A percentile compares a stretch with the other conserved stretches of the same genome.
These are phyloP conservation scores for Cheiracanthium punctorium DNA, from an alignment of 2,888 invertebrate species.

Conservation along the genomic window DNA sequence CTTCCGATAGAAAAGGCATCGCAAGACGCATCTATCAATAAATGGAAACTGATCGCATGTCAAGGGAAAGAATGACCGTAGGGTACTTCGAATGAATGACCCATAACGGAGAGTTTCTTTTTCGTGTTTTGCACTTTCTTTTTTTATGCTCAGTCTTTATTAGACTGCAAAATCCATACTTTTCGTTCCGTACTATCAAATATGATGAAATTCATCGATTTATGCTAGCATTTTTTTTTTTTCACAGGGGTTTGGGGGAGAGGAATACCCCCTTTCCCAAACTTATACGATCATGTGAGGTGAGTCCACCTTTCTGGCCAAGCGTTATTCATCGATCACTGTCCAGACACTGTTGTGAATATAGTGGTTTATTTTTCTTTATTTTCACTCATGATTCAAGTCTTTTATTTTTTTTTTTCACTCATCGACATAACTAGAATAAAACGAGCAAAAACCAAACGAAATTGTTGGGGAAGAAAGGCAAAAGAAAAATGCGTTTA, in stretches of 20 bases:
- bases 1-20: background rate
- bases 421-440: too few species aligned
- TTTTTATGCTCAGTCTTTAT: constrained; percentile 22
- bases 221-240: constrained; percentile 46
- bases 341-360: constrained; percentile 29
- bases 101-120: background rate
- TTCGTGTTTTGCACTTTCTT: background rate
- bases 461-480: too few species aligned
- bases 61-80: background rate
- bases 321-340: constrained; percentile 41
- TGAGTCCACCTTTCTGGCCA: constrained; percentile 26
- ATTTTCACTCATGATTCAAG: constrained; percentile 19
- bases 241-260: too few species aligned
- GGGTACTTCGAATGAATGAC: background rate
- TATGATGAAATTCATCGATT: constrained; percentile 62
- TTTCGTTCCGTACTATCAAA: constrained; percentile 53
- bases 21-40: background rate
- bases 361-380: background rate
- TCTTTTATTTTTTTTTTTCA: too few species aligned
- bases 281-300: constrained; percentile 55
- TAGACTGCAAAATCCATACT: constrained; percentile 63
- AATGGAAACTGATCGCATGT: background rate
- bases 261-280: too few species aligned
- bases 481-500: too few species aligned
- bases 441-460: too few species aligned